phyloP scores from a whole-genome alignment of 2,797 vertebrate genomes.

The Acanthurus tractus region DNA sequence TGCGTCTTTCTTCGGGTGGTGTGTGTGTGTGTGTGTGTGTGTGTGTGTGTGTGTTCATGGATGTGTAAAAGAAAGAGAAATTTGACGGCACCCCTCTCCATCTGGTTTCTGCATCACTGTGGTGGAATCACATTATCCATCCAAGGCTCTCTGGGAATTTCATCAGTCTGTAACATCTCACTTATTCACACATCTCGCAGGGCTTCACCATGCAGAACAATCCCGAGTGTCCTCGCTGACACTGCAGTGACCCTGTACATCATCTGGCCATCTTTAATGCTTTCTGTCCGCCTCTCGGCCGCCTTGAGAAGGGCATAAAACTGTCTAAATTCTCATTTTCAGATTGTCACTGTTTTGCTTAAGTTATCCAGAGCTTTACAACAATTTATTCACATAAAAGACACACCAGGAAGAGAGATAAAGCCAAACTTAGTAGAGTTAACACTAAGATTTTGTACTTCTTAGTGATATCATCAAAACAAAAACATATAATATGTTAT shows the following conservation, averaged over 20 bases:
- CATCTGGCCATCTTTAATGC: conserved; percentile 47
- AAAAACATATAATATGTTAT: neutral
- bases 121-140: conserved; percentile 78
- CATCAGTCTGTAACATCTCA: conserved; percentile 86
- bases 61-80: conserved; percentile 51
- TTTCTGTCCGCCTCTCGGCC: conserved; percentile 13
- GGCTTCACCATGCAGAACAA: conserved; percentile 43
- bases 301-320: conserved; percentile 44
- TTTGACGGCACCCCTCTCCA: conserved; percentile 70
- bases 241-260: conserved; percentile 56
- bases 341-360: conserved; percentile 25
- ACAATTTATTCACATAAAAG: neutral
- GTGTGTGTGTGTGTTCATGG: conserved; percentile 40
- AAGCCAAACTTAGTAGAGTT: neutral
- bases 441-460: too few species aligned
- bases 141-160: conserved; percentile 84
- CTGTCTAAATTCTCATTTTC: conserved; percentile 34
- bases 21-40: conserved; percentile 36
- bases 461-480: too few species aligned
- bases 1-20: conserved; percentile 49
- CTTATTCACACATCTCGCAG: conserved; percentile 81
- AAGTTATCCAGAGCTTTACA: conserved; percentile 22
- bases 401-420: neutral
- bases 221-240: conserved; percentile 49
- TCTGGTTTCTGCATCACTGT: conserved; percentile 86